A percentile compares a stretch with the other conserved stretches of the same genome.
Evolutionary conservation across 1,140 invertebrate genomes (phyloP).

Genomic region (Pogonus chalceus): DNA sequence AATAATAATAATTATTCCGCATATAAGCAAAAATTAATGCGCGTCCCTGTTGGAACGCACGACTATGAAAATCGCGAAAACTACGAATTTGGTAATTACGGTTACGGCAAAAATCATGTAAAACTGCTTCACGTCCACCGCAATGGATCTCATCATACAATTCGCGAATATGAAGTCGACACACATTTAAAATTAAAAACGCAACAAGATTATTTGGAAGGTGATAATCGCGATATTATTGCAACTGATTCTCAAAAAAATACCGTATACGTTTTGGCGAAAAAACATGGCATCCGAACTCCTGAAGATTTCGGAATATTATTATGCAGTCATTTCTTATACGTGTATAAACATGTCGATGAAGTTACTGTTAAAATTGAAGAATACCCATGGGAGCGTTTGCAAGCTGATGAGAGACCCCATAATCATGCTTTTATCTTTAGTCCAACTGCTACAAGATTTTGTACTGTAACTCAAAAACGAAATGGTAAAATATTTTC

Average conservation of each 20-base stretch:
- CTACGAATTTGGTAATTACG: conserved; percentile 52
- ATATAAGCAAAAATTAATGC: not conserved
- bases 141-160: conserved; percentile 50
- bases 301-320: conserved; percentile 63
- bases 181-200: conserved; percentile 58
- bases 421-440: conserved; percentile 69
- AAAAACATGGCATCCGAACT: conserved; percentile 59
- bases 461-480: conserved; percentile 50
- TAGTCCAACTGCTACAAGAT: conserved; percentile 48
- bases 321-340: conserved; percentile 59
- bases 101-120: conserved; percentile 64
- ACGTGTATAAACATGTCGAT: conserved; percentile 57
- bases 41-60: conserved; percentile 9
- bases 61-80: conserved; percentile 20
- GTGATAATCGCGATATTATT: conserved; percentile 63
- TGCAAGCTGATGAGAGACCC: conserved; percentile 41
- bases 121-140: conserved; percentile 59
- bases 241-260: conserved; percentile 77
- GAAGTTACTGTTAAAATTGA: conserved; percentile 55
- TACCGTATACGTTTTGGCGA: conserved; percentile 68
- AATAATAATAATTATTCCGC: not conserved
- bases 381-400: conserved; percentile 62
- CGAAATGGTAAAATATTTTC: conserved; percentile 45
- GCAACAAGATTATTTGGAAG: conserved; percentile 51
- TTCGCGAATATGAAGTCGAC: conserved; percentile 62